Evolutionary conservation across 1,140 invertebrate genomes (phyloP).

Genomic region (Agrypnia vestita): DNA sequence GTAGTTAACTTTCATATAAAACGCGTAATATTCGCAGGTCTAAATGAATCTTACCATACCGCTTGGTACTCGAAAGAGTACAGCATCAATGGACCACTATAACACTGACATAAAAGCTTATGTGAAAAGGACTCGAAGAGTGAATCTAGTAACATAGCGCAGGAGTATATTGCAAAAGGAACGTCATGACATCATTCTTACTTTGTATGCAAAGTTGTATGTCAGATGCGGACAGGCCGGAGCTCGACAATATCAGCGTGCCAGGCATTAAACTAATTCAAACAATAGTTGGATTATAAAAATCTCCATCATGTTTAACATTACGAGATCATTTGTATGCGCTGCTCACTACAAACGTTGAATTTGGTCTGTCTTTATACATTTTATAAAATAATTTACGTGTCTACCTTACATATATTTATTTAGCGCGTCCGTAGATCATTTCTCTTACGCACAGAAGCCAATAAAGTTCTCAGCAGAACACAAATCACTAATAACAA

Average conservation of each 20-base stretch:
- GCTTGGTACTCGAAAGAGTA: no score
- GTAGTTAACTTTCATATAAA: no score
- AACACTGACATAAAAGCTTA: constrained; percentile 14
- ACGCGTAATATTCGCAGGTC: no score
- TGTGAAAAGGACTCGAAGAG: not conserved
- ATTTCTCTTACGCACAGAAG: no score
- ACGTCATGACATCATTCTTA: constrained; percentile 46
- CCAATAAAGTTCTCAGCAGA: no score
- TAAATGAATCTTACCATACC: no score
- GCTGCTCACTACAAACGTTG: not conserved
- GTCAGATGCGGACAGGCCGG: constrained; percentile 37
- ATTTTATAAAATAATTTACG: constrained; percentile 12
- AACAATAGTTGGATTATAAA: constrained; percentile 45
- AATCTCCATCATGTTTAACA: constrained; percentile 24
- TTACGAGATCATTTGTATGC: constrained; percentile 43
- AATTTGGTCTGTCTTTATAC: constrained; percentile 13
- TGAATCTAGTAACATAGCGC: constrained; percentile 10
- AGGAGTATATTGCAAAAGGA: constrained; percentile 17
- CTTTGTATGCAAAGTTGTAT: constrained; percentile 48
- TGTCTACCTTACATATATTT: not conserved
- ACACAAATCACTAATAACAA: no score
- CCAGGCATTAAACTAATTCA: constrained; percentile 34
- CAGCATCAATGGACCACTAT: constrained; percentile 9
- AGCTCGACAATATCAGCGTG: constrained; percentile 22
- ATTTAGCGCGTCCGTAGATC: no score